These are phyloP conservation scores for Dolichomitus sp. DNA, from an alignment of 2,888 invertebrate genomes.

Conservation along the genomic window DNA sequence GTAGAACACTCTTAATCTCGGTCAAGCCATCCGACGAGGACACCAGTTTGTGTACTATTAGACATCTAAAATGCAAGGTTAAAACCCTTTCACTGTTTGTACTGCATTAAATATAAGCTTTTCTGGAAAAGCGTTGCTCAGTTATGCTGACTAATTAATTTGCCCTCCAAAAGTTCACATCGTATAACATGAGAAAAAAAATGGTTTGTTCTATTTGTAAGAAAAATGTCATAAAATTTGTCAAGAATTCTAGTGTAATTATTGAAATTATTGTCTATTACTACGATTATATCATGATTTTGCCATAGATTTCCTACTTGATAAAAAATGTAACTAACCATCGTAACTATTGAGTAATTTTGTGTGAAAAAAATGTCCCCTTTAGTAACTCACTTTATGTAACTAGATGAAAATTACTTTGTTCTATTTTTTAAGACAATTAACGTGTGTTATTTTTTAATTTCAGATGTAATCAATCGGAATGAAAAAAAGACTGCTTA, in stretches of 20 bases:
- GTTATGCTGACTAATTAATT: background rate
- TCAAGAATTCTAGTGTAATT: too few species aligned
- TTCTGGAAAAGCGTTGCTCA: background rate
- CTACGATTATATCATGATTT: too few species aligned
- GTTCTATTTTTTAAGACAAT: too few species aligned
- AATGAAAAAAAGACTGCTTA: background rate
- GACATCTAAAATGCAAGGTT: slow-evolving; percentile 6
- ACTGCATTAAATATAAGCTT: background rate
- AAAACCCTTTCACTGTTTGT: background rate
- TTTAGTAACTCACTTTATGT: too few species aligned
- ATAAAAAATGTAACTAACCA: too few species aligned
- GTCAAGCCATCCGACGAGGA: background rate
- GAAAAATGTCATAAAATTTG: background rate
- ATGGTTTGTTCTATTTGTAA: background rate
- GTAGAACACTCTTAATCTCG: background rate
- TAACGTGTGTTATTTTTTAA: too few species aligned
- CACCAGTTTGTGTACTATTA: background rate
- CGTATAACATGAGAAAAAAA: background rate
- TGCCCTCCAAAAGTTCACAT: background rate
- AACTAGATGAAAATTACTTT: too few species aligned
- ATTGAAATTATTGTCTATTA: too few species aligned
- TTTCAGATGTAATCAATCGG: too few species aligned
- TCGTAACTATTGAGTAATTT: too few species aligned
- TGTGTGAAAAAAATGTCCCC: too few species aligned
- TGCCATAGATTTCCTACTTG: too few species aligned